Base-by-base conservation (phyloP, 1,140 invertebrate genomes). In the Brachionus manjavacas region DNA sequence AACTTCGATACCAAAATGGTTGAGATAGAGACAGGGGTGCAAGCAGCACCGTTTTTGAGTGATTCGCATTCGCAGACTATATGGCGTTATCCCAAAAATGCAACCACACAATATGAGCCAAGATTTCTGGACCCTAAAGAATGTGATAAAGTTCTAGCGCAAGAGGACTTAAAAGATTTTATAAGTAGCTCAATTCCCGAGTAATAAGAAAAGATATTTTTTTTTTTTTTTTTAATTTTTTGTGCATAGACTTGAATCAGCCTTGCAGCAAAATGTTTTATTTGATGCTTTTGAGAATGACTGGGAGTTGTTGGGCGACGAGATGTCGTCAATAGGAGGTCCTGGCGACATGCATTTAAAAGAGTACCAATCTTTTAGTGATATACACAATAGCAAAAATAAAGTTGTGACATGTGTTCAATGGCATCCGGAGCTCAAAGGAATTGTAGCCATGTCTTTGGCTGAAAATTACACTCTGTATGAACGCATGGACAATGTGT, bases 311-410 rank as follows among this genome's bases (percentile, higher is more conserved):
- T 86, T 90, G 6, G 88, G 87, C 8, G 88, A 89, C 84, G 86
- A 86, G 25, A 87, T 89, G 80, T 85, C 85, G 20, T 85, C 86
- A 23, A 89, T 90, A 85, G 88, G 88, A 25, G 88, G 86, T 85
- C 89, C 90, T 68, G 88, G 89, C 35, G 89, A 90, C 84, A 89
- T 88, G 68, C 89, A 89, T 84, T 85, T 90, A n/a, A 89, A 89
- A 88, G 90, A 91, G 81, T 91, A 89, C 86, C 90, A 91, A 85
- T 90, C 90, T 2, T 91, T 90, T 83, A 88, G 88, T 72, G 90
- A 91, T 81, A 86, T 91, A 8, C 87, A 89, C 85, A 89, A 89
- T 85, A 89, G 88, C 55, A 90, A 90, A 86, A 88, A 89, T 55
- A 90, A 90, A 78, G 87, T 87, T 12, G 89, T 91, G 14, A 89